Conservation (phyloP, 2,888 invertebrate genomes). For the Euspilapteryx auroguttella region DNA sequence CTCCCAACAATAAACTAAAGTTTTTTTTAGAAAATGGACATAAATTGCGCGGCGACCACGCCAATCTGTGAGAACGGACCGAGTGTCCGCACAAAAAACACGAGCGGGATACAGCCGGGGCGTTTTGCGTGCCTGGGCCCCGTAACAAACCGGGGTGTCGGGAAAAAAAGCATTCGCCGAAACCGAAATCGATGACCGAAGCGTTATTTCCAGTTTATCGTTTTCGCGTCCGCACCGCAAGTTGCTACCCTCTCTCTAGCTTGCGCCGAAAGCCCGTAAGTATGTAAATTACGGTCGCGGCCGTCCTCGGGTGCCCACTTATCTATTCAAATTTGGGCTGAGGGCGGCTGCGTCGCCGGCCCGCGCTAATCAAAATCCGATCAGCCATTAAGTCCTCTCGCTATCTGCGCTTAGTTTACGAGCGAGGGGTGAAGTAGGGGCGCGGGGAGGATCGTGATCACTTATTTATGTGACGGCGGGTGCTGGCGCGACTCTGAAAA, state of each 20-base stretch:
- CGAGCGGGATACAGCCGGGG: no score
- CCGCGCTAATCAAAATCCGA: conserved; percentile 61
- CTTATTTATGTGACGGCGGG: conserved; percentile 54
- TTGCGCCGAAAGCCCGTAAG: conserved; percentile 55
- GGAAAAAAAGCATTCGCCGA: conserved; percentile 2
- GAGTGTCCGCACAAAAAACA: no score
- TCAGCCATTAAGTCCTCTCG: conserved; percentile 61
- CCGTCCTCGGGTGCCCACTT: conserved; percentile 55
- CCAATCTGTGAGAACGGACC: no score
- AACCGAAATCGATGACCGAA: conserved; percentile 35
- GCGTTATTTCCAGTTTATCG: conserved; percentile 59
- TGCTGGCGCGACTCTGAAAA: conserved; percentile 23
- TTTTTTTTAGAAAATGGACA: no score
- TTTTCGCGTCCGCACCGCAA: conserved; percentile 39
- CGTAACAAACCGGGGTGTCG: conserved; percentile 17
- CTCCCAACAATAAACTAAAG: no score
- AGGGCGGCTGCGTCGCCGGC: conserved; percentile 51
- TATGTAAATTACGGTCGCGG: conserved; percentile 59
- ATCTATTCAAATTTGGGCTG: conserved; percentile 59
- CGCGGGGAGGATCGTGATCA: conserved; percentile 28
- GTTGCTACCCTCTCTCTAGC: conserved; percentile 44
- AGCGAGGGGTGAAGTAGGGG: conserved; percentile 16
- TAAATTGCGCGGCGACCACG: no score
- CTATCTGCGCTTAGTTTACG: conserved; percentile 60
- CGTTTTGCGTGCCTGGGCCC: no score